phyloP scores from a whole-genome alignment of 2,888 invertebrate species.

The Hartigia nigra region DNA sequence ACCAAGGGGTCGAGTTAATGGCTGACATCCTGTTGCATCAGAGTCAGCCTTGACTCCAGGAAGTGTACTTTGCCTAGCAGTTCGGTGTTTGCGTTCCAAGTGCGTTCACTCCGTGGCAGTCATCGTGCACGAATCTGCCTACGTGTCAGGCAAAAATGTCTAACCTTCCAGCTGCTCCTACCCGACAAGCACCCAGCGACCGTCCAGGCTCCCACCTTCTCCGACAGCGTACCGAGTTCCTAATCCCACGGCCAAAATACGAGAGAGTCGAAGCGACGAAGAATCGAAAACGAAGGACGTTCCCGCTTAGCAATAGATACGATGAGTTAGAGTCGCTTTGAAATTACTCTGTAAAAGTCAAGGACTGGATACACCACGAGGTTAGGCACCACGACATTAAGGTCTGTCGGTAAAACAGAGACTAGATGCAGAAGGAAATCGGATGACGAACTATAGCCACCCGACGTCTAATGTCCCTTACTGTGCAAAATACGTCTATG shows the following conservation, averaged over 20 bases:
- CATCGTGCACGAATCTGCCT: conserved; percentile 22
- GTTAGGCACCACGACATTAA: neutral
- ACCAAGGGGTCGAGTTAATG: conserved; percentile 40
- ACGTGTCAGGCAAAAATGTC: neutral
- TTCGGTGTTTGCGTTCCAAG: conserved; percentile 45
- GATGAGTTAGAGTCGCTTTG: too few species aligned
- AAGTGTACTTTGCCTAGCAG: conserved; percentile 48
- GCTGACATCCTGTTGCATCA: conserved; percentile 63
- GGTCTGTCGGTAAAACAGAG: neutral
- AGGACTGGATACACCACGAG: neutral
- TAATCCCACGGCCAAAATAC: neutral
- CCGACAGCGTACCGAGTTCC: neutral
- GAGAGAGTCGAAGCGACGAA: neutral
- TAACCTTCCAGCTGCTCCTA: neutral
- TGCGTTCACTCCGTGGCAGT: conserved; percentile 43
- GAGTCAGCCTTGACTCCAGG: conserved; percentile 61
- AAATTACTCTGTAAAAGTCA: neutral
- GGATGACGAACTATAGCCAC: too few species aligned
- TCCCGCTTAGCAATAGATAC: neutral
- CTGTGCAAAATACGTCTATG: neutral
- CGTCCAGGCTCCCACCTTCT: neutral
- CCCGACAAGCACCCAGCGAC: neutral
- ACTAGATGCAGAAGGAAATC: neutral
- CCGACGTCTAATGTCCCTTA: too few species aligned
- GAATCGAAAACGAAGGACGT: neutral